Evolutionary conservation across 2,888 invertebrate genomes (phyloP).

Genomic region (Agrotis segetum): DNA sequence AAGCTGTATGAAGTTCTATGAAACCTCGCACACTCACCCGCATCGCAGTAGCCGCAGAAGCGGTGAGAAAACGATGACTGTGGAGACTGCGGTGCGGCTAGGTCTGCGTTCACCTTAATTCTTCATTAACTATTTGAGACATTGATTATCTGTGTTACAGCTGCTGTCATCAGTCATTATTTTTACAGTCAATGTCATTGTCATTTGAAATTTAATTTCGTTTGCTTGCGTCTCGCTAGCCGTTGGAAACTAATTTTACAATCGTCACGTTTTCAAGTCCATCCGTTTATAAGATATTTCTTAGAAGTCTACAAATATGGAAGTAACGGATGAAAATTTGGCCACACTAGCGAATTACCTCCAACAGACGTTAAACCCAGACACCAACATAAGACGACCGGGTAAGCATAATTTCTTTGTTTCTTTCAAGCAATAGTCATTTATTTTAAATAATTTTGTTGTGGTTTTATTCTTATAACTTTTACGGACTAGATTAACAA

Average conservation of each 20-base stretch:
- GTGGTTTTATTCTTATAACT: background rate
- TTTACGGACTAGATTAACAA: background rate
- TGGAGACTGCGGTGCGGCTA: too few species aligned
- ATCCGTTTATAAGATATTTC: background rate
- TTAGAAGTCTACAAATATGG: constrained; percentile 91
- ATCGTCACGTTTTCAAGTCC: constrained; percentile 10
- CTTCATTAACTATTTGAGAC: too few species aligned
- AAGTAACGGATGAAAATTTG: constrained; percentile 96
- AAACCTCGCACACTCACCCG: too few species aligned
- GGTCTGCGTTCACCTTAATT: too few species aligned
- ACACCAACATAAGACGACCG: constrained; percentile 95
- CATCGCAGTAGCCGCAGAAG: too few species aligned
- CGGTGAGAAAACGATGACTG: too few species aligned
- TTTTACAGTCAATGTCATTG: background rate
- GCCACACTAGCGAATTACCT: constrained; percentile 95
- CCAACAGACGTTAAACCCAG: constrained; percentile 96
- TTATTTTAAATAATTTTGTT: background rate
- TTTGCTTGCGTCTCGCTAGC: background rate
- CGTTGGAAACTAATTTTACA: constrained; percentile 9
- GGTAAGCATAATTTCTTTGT: constrained; percentile 90
- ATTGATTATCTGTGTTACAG: too few species aligned
- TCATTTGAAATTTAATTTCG: background rate
- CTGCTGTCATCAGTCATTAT: constrained; percentile 6
- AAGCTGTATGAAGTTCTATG: too few species aligned
- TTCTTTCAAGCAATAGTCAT: background rate